A percentile compares a stretch with the other conserved stretches of the same genome.
Evolutionary conservation across 2,113 vertebrate genomes (phyloP).

Genomic region (Anhinga anhinga): DNA sequence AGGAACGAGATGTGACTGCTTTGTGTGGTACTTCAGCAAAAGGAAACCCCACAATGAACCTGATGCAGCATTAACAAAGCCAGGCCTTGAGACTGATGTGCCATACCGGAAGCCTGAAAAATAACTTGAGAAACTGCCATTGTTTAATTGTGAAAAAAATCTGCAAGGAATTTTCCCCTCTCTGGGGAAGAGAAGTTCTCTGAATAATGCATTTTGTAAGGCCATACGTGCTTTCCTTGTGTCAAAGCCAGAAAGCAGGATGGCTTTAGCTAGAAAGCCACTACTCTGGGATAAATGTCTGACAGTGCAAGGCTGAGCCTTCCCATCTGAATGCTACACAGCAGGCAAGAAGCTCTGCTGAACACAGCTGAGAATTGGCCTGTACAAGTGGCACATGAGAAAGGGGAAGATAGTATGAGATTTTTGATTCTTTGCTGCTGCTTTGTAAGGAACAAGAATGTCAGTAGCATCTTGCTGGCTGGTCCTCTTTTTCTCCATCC

Average conservation of each 20-base stretch:
- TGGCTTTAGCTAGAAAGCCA: neutral
- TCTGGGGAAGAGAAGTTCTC: neutral
- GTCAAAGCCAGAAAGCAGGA: neutral
- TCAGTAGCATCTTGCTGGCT: neutral
- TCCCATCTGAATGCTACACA: neutral
- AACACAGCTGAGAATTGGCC: neutral
- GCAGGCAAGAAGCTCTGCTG: neutral
- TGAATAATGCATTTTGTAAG: neutral
- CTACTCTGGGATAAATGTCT: neutral
- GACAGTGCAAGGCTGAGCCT: neutral
- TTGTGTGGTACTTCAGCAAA: neutral
- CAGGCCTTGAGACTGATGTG: rapidly evolving
- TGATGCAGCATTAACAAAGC: neutral
- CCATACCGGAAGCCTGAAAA: neutral
- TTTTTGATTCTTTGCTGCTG: neutral
- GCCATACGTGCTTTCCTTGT: neutral
- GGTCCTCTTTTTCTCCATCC: neutral
- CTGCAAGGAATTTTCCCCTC: neutral
- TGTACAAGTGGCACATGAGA: neutral
- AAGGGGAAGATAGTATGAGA: neutral
- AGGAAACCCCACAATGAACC: neutral
- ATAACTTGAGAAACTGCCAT: neutral
- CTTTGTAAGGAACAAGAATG: neutral
- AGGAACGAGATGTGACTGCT: neutral
- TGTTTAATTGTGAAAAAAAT: neutral